Evolutionary conservation across 2,888 invertebrate species (phyloP), one percentile per base, ranked within the genome.

Genomic region (Dynastes maya): DNA sequence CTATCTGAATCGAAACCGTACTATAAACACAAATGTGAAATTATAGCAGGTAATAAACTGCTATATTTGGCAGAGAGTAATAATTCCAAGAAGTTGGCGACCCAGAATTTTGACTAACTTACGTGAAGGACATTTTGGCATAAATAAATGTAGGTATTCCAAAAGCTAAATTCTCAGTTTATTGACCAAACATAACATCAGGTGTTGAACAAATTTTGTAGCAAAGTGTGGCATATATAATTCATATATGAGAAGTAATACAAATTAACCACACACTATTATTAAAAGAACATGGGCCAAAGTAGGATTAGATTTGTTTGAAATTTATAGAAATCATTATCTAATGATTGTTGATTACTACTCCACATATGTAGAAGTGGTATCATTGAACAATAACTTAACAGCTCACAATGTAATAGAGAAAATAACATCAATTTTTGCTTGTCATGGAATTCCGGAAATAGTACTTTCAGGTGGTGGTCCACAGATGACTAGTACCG

Each of bases 221-320:
- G 22, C 22, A 22, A 22, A 22, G 22, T 22, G 22, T 22, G 22
- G 22, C 22, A 22, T 22, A 22, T 22, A 22, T 22, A 22, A 22
- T 22, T 22, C 22, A n/a, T 61, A 32, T 55, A n/a, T 4, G 4
- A 55, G 55, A 2, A 13, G n/a, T 40, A 40, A 40, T 65, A 40
- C 9, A 45, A 45, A 45, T 45, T 5, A 45, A 45, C n/a, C 32
- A 37, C 65, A 65, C 37, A 40, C n/a, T 11, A 65, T 65, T 9
- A 8, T 32, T 16, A 65, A 65, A 65, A n/a, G 4, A 65, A 37
- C 65, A n/a, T 32, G 65, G 65, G 5, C 32, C 13, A 65, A 64
- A 65, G n/a, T 65, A 37, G 65, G 37, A n/a, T 37, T 65, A 40
- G 65, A 65, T 13, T 32, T 65, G 40, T 65, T 40, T 40, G 65